These are phyloP conservation scores for Catharus minimus DNA, from an alignment of 2,113 vertebrate species.

Conservation along the genomic window DNA sequence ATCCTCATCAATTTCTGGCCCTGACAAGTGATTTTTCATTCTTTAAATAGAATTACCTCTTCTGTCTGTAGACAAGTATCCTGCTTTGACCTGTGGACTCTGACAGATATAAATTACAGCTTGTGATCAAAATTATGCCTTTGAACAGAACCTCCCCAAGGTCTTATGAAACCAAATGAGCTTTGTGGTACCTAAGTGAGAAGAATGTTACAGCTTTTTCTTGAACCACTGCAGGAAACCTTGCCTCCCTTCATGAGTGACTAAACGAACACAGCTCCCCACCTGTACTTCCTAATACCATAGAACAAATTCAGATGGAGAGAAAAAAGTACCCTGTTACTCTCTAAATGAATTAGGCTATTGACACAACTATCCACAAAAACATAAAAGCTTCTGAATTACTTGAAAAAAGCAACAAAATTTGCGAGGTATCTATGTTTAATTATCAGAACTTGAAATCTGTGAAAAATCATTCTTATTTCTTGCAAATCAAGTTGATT, in stretches of 20 bases:
- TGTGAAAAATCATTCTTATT: background rate
- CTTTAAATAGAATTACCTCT: slow-evolving; percentile 32
- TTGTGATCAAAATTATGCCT: background rate
- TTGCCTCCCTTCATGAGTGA: background rate
- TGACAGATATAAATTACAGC: slow-evolving; percentile 31
- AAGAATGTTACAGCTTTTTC: background rate
- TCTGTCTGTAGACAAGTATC: slow-evolving; percentile 3
- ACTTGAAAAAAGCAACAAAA: background rate
- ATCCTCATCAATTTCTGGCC: slow-evolving; percentile 40
- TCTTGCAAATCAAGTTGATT: background rate
- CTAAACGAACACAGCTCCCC: background rate
- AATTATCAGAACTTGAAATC: background rate
- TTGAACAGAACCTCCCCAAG: background rate
- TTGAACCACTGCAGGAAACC: background rate
- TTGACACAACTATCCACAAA: background rate
- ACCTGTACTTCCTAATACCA: background rate
- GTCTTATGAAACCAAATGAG: background rate
- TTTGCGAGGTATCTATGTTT: background rate
- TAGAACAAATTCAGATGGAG: background rate
- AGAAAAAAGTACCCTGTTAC: background rate
- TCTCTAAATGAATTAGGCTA: background rate
- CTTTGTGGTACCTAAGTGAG: background rate
- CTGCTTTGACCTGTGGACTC: slow-evolving; percentile 6
- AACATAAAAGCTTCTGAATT: background rate
- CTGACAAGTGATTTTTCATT: slow-evolving; percentile 52